Conservation (phyloP, 2,113 vertebrate species). For the Myotis davidii region DNA sequence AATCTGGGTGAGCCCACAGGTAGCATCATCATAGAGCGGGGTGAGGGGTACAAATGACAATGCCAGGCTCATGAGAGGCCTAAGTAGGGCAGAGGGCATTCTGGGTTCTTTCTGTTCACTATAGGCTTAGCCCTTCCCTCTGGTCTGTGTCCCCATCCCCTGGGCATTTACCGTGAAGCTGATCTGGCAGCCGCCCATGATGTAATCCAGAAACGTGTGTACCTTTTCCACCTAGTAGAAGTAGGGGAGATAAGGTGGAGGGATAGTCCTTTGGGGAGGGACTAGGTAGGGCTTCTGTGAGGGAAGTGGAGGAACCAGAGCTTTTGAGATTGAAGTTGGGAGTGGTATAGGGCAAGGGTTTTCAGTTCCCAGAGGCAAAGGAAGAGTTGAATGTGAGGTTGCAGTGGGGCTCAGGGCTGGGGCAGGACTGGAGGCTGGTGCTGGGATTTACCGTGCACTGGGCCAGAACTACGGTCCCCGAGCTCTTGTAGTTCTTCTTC, state of each 20-base stretch:
- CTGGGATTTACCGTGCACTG: conserved; percentile 77
- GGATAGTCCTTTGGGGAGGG: neutral
- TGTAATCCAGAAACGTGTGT: conserved; percentile 83
- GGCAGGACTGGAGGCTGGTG: neutral
- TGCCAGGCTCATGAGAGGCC: neutral
- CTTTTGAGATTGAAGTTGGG: neutral
- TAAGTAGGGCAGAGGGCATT: neutral
- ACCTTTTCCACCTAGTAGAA: conserved; percentile 80
- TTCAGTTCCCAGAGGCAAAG: neutral
- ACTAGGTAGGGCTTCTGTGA: neutral
- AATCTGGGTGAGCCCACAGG: neutral
- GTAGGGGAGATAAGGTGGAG: neutral
- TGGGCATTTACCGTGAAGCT: conserved; percentile 80
- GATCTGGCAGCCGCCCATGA: conserved; percentile 84
- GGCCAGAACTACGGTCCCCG: conserved; percentile 74
- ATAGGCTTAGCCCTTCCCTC: neutral
- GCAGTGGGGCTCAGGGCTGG: neutral
- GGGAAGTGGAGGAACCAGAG: neutral
- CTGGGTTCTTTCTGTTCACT: neutral
- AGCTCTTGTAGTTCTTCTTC: conserved; percentile 85
- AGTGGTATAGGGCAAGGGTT: neutral
- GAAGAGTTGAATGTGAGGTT: neutral
- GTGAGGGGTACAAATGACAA: neutral
- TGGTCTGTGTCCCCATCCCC: neutral
- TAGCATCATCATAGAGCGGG: neutral